phyloP scores from a whole-genome alignment of 64 coral and sea anemone genomes.

The Pocillopora verrucosa region DNA sequence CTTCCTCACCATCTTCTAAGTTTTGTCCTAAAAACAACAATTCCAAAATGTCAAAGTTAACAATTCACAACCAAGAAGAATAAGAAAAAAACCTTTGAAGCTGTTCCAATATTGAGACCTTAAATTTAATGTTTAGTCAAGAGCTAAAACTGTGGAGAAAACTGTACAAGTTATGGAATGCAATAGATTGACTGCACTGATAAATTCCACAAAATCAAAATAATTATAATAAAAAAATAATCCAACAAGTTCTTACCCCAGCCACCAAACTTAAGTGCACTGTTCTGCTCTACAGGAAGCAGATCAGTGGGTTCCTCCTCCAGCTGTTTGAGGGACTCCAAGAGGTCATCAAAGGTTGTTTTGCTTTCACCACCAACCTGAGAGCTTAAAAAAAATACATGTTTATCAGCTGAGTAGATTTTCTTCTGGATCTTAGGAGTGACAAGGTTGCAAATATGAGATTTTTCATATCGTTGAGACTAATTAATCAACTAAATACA shows the following conservation, averaged over 20 bases:
- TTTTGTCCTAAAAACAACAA: not conserved
- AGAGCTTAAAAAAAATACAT: slow-evolving; percentile 28
- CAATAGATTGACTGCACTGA: too few species aligned
- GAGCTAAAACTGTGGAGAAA: too few species aligned
- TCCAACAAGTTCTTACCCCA: slow-evolving; percentile 61
- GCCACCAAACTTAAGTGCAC: slow-evolving; percentile 50
- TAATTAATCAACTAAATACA: not conserved
- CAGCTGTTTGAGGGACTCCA: slow-evolving; percentile 92
- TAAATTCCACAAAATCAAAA: not conserved
- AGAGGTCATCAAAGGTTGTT: slow-evolving; percentile 91
- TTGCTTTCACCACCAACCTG: slow-evolving; percentile 66
- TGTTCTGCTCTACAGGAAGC: not conserved
- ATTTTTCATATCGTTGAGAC: too few species aligned
- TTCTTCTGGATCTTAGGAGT: too few species aligned
- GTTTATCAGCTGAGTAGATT: too few species aligned
- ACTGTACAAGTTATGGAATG: too few species aligned
- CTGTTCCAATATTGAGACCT: too few species aligned
- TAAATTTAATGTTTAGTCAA: too few species aligned
- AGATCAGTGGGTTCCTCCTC: slow-evolving; percentile 87
- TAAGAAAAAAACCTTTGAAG: too few species aligned
- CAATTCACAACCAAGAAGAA: not conserved
- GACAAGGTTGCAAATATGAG: not conserved
- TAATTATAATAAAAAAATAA: not conserved
- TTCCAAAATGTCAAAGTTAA: too few species aligned
- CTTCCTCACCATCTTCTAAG: slow-evolving; percentile 7